Conservation (phyloP, 2,888 invertebrate species). For the Zaprionus bogoriensis region DNA sequence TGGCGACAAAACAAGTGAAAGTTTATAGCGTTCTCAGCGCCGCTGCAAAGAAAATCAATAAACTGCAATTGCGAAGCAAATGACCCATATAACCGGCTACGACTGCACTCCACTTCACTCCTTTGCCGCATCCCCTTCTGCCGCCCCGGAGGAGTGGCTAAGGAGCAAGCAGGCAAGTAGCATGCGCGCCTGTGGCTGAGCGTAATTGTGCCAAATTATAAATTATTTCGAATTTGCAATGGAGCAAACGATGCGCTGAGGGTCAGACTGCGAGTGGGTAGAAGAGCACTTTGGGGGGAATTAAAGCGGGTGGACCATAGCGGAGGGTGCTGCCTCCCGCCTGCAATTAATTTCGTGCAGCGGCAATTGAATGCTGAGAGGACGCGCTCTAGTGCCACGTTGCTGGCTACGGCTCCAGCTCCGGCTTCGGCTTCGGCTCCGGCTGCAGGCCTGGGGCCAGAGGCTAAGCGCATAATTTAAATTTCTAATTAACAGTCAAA, state of each 20-base stretch:
- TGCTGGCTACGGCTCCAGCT: constrained; percentile 1
- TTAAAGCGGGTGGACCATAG: neutral
- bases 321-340: constrained; percentile 1
- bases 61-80: constrained; percentile 62
- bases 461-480: constrained; percentile 73
- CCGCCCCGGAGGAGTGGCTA: constrained; percentile 24
- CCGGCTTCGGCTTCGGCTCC: neutral
- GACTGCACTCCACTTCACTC: constrained; percentile 10
- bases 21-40: constrained; percentile 52
- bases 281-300: neutral
- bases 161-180: constrained; percentile 26
- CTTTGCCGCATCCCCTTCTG: neutral
- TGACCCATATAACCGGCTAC: constrained; percentile 58
- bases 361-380: constrained; percentile 60
- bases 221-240: constrained; percentile 70
- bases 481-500: constrained; percentile 76
- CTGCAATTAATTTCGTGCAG: constrained; percentile 71
- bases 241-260: constrained; percentile 52
- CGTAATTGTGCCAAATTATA: constrained; percentile 75
- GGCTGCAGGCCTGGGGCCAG: constrained; percentile 29
- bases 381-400: neutral
- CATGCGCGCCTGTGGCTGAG: constrained; percentile 50
- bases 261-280: constrained; percentile 19
- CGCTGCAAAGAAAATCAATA: constrained; percentile 59
- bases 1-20: constrained; percentile 68